Evolutionary conservation across 2,888 invertebrate genomes (phyloP), one percentile per base, ranked within the genome.

Genomic region (Drosophila sordidula): DNA sequence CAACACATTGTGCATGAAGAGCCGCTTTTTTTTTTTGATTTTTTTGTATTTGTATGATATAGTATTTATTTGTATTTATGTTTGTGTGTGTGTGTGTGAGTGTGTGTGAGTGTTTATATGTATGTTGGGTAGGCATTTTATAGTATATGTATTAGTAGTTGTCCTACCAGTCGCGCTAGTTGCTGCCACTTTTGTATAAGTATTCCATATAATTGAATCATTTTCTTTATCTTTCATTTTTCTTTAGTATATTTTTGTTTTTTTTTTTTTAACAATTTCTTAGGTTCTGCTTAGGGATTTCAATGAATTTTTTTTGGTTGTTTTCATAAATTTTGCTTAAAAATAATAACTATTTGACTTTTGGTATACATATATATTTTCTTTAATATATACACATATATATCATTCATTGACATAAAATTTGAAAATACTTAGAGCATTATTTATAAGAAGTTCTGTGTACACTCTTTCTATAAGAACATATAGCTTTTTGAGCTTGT

Each of bases 351-450:
- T 72, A 70, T 62, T 76, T 70, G 18, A 22, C 45, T 14, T 56
- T 66, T 41, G 18, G 32, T 54, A 54, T 39, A n/a, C n/a, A 64
- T 51, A 52, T 63, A 41, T 52, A 54, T 34, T 18, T 29, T 29
- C 29, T 63, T 57, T 42, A 16, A 18, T 49, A 54, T 41, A 63
- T 57, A 42, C 55, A 16, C 16, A 26, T 39, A 25, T 52, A 34
- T 38, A 63, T 70, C 26, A 32, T 74, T 67, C 65, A 82, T 75
- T 86, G 83, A 88, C 88, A 74, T 86, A 54, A 52, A 81, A 64
- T 67, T 79, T 70, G 77, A 66, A 75, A 69, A 71, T 73, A 62
- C 47, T 61, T 36, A 75, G 63, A 73, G 52, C 39, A 45, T 57
- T 66, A 59, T 63, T 45, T 64, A 34, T 72, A 26, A 58, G 45